Evolutionary conservation across 1,140 invertebrate species (phyloP), one percentile per base, ranked within the genome.

Genomic region (Venturia canescens): DNA sequence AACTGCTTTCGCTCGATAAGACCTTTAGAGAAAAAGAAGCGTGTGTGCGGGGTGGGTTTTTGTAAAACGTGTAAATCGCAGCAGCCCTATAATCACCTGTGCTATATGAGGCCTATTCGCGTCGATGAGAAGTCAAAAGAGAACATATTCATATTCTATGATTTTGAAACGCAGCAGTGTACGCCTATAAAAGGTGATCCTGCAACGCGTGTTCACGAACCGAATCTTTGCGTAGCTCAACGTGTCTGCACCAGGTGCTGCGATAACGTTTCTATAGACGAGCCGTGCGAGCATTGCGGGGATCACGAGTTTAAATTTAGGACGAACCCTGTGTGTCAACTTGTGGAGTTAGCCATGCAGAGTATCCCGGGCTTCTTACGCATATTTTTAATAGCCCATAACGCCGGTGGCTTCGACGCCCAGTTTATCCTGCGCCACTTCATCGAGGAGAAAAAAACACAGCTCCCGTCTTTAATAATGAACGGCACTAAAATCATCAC

Each of bases 1-100:
- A 29, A 29, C 16, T 77, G 75, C 31, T 77, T 77, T 31, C 48
- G 53, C 6, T 27, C 60, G 13, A 77, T 77, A 31, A 53, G 75
- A 18, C 31, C 27, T 27, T 67, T 67, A 27, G 31, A n/a, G 29
- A 34, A 75, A 75, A 75, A 21, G 53, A 34, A 75, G 53, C 72
- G 53, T 9, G 18, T 48, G 44, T 75, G 72, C n/a, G 72, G 72
- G 11, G 26, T 75, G 53, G 44, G 26, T 7, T 75, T 31, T 60
- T 77, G 75, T 60, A 34, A 44, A 75, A 50, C 18, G 18, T 50
- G 34, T 27, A 57, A 57, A 57, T 57, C 53, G 13, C 53, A 57
- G 9, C 53, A 57, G 16, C 53, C 21, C n/a, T 57, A 57, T 57
- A 57, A 57, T n/a, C 53, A 57, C 21, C 53, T 57, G 53, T 57